Conservation (phyloP, 92 coral and sea anemone species). For the Actinostola sp. region DNA sequence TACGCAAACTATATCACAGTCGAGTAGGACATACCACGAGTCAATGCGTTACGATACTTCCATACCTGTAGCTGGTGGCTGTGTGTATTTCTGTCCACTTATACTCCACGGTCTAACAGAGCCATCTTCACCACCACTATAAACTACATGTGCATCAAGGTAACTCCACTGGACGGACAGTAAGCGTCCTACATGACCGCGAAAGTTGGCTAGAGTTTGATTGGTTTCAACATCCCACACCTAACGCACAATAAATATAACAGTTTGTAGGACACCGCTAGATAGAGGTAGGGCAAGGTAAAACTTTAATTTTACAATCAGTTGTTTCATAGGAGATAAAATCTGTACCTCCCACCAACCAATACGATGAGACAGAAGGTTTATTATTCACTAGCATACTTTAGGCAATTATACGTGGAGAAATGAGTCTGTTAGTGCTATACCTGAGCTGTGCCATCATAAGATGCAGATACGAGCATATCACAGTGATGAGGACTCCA, state of each 20-base stretch:
- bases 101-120: slow-evolving; percentile 94
- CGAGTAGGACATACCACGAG: too few species aligned
- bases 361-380: too few species aligned
- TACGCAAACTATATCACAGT: too few species aligned
- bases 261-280: neutral
- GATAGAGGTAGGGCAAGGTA: too few species aligned
- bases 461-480: slow-evolving; percentile 80
- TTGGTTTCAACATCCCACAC: slow-evolving; percentile 90
- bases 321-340: too few species aligned
- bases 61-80: slow-evolving; percentile 81
- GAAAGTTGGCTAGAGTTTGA: slow-evolving; percentile 78
- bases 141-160: slow-evolving; percentile 87
- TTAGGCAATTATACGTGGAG: neutral
- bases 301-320: too few species aligned
- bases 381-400: too few species aligned
- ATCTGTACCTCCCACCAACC: too few species aligned
- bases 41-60: too few species aligned
- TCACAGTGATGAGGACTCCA: slow-evolving; percentile 96
- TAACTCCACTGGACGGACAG: slow-evolving; percentile 96
- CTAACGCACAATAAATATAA: slow-evolving; percentile 28
- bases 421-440: neutral
- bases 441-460: slow-evolving; percentile 99
- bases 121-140: slow-evolving; percentile 96
- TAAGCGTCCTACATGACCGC: slow-evolving; percentile 91
- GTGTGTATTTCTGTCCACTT: slow-evolving; percentile 60